A percentile compares a stretch with the other conserved stretches of the same genome.
Conservation (phyloP, 2,113 vertebrate species). For the Paracyprichromis sp. region DNA sequence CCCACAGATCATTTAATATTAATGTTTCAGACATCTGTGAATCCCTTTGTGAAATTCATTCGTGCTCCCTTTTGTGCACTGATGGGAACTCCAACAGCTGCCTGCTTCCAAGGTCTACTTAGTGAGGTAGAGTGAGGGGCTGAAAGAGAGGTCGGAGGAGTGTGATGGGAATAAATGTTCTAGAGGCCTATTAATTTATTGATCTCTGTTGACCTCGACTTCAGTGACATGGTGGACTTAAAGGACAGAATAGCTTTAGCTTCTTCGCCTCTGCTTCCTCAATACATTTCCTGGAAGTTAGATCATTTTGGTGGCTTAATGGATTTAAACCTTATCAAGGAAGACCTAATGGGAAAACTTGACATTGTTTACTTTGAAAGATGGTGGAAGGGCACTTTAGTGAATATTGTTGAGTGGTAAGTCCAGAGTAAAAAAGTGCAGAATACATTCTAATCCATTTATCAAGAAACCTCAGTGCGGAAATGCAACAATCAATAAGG, state of each 20-base stretch:
- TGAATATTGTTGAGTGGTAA: background rate
- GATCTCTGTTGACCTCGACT: slow-evolving; percentile 48
- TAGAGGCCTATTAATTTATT: slow-evolving; percentile 30
- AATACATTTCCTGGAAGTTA: slow-evolving; percentile 13
- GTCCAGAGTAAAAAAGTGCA: slow-evolving; percentile 8
- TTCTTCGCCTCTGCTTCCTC: background rate
- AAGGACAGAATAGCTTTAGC: slow-evolving; percentile 9
- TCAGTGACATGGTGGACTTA: background rate
- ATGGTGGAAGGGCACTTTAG: background rate
- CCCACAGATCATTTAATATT: slow-evolving; percentile 31
- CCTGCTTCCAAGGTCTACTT: slow-evolving; percentile 36
- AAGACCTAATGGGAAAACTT: slow-evolving; percentile 7
- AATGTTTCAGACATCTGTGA: slow-evolving; percentile 13
- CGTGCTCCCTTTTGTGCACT: background rate
- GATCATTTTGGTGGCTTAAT: slow-evolving; percentile 8
- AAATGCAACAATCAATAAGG: slow-evolving; percentile 40
- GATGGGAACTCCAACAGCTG: slow-evolving; percentile 61
- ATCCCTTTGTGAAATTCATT: slow-evolving; percentile 11
- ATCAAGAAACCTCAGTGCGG: slow-evolving; percentile 10
- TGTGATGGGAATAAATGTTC: slow-evolving; percentile 24
- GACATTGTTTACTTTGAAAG: background rate
- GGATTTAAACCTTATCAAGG: slow-evolving; percentile 29
- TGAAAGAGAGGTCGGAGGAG: background rate
- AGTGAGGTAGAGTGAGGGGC: background rate
- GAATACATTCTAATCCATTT: slow-evolving; percentile 36